Evolutionary conservation across 1,140 invertebrate species (phyloP).

Genomic region (Ooceraea biroi): DNA sequence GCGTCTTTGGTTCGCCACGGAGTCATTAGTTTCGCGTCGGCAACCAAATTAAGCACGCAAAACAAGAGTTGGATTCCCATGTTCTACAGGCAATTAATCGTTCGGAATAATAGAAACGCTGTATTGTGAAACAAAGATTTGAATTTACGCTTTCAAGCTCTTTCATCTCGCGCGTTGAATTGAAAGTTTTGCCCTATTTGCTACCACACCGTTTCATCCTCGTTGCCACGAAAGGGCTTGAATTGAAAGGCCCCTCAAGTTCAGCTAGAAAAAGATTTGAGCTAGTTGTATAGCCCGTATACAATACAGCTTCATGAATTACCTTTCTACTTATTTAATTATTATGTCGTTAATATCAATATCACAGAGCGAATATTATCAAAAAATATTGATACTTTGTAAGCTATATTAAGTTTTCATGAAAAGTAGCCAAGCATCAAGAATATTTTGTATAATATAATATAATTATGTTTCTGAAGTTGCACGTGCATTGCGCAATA

Average conservation of each 20-base stretch:
- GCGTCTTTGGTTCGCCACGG: background rate
- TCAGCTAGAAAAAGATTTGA: background rate
- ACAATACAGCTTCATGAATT: constrained; percentile 4
- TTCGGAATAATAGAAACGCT: constrained; percentile 17
- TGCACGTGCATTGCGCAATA: background rate
- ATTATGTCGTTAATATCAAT: too few relatives aligned
- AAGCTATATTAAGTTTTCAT: background rate
- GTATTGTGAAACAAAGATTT: background rate
- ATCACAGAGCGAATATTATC: background rate
- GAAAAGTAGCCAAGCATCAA: background rate
- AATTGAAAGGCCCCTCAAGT: constrained; percentile 23
- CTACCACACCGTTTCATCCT: background rate
- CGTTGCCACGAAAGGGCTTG: background rate
- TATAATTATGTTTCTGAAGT: background rate
- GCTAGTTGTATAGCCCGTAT: background rate
- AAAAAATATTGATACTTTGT: background rate
- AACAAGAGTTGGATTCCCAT: background rate
- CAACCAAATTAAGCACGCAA: constrained; percentile 21
- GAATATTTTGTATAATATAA: background rate
- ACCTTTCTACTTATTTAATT: constrained; percentile 14
- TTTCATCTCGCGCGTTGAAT: background rate
- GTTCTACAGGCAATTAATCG: constrained; percentile 12
- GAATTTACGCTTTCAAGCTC: constrained; percentile 13
- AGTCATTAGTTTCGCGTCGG: constrained; percentile 23
- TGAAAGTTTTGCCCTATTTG: constrained; percentile 12